Evolutionary conservation across 2,888 invertebrate genomes (phyloP), one percentile per base, ranked within the genome.

Genomic region (Conops quadrifasciatus): DNA sequence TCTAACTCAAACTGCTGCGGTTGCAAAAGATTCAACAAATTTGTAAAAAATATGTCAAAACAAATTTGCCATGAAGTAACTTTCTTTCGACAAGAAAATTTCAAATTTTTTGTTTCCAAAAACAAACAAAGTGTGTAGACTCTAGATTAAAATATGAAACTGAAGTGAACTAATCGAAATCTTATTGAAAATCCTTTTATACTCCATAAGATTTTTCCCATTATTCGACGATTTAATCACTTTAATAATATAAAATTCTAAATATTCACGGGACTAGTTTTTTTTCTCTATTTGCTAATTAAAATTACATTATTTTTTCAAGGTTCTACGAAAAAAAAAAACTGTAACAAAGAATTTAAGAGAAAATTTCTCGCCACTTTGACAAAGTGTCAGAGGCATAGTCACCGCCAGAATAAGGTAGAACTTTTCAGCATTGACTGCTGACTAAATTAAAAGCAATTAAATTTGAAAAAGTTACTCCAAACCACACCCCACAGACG

Each of bases 371-470:
- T n/a, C 36, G 36, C 9, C 36, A 36, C 4, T 36, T 36, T 36
- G 36, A 36, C 36, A 36, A 36, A 36, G 36, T 36, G 36, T 7
- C 36, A 36, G 36, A 36, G 9, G 36, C 36, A 36, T 9, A 9
- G 36, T 36, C 9, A 36, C 4, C 36, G 36, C 5, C 9, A 36
- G 9, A 9, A 9, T 7, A 36, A 7, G 36, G 36, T 4, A 36
- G 36, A 36, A 9, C 36, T 7, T 36, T 36, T 36, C 36, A 9
- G 5, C 36, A 9, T 36, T 36, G 36, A 36, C 36, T 30, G 49
- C n/a, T 13, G 58, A 58, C 62, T 51, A 68, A 68, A 68, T 68
- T 68, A 68, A 62, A 68, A 36, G 68, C 62, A 68, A 68, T 68
- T 68, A 68, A 68, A 68, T 60, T 62, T 68, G 15, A 49, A 68